Base-by-base conservation (phyloP, 2,113 vertebrate species). In the Myrmophylax atrothorax region DNA sequence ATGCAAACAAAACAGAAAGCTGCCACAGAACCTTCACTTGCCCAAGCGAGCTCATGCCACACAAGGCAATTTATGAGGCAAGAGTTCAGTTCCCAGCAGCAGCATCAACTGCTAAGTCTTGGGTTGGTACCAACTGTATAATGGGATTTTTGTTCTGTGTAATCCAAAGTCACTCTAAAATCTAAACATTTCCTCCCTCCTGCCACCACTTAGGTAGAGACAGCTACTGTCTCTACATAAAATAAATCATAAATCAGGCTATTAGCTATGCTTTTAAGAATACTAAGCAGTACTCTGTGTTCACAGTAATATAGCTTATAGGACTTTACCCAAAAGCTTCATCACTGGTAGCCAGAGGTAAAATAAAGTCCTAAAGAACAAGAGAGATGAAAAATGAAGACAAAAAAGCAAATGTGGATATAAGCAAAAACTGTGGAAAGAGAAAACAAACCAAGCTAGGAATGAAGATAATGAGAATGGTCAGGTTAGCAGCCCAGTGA, bases 401-500 rank as follows among this genome's bases (percentile, higher is more conserved):
- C 12, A 47, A 84, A 93, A 84, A 11, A 33, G 38, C 58, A 85
- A 75, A 84, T 38, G 63, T 50, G 33, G 50, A 63, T 80, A 31
- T 52, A 83, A 90, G 80, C 24, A 86, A 86, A 83, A 87, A 55
- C 14, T 4, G 24, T 63, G 37, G 50, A 64, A 78, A 63, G 31
- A 80, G 52, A 77, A 93, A 95, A 93, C 38, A 93, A 87, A 59
- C 60, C 56, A 59, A 78, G 87, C 82, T n/a, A 58, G 78, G 50
- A 63, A 85, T 90, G 89, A 96, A 94, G 94, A 85, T 94, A 96
- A 96, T 72, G 55, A 76, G 50, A 93, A 46, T 0, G 0, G 91
- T 94, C 84, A 94, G 93, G 83, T 92, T 67, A 87, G 91, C 93
- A 92, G 85, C 86, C 60, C 91, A 81, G 79, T 33, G 82, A 94